Conservation (phyloP, 2,113 vertebrate genomes). For the Lepus europaeus region DNA sequence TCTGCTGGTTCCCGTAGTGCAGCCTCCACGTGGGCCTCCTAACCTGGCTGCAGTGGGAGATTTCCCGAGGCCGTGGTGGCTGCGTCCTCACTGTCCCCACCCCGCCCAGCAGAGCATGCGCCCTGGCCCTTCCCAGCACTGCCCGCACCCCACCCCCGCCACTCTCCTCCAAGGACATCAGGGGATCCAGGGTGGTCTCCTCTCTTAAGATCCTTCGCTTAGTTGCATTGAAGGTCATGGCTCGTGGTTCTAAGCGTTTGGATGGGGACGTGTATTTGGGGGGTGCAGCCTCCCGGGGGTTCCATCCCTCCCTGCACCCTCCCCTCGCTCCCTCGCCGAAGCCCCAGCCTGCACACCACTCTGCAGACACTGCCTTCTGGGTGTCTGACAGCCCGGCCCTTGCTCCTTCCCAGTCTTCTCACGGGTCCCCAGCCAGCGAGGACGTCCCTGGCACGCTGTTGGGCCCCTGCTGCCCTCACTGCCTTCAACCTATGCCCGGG, state of each 20-base stretch:
- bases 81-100: too few relatives aligned
- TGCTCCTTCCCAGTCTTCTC: not conserved
- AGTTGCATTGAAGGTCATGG: not conserved
- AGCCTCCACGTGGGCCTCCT: not conserved
- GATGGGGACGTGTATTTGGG: accelerated
- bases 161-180: not conserved
- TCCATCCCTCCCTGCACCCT: too few relatives aligned
- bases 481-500: not conserved
- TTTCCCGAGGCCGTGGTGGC: too few relatives aligned
- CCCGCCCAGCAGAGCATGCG: too few relatives aligned
- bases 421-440: not conserved
- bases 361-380: not conserved
- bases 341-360: not conserved
- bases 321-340: accelerated
- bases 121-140: not conserved
- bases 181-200: not conserved
- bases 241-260: not conserved
- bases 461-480: too few relatives aligned
- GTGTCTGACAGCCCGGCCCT: too few relatives aligned
- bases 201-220: not conserved
- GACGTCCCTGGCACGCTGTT: not conserved
- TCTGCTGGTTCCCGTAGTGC: accelerated
- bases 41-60: not conserved
- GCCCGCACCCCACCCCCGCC: not conserved
- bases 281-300: not conserved